Evolutionary conservation across 2,888 invertebrate genomes (phyloP).

Genomic region (Ornithoptera priamus): DNA sequence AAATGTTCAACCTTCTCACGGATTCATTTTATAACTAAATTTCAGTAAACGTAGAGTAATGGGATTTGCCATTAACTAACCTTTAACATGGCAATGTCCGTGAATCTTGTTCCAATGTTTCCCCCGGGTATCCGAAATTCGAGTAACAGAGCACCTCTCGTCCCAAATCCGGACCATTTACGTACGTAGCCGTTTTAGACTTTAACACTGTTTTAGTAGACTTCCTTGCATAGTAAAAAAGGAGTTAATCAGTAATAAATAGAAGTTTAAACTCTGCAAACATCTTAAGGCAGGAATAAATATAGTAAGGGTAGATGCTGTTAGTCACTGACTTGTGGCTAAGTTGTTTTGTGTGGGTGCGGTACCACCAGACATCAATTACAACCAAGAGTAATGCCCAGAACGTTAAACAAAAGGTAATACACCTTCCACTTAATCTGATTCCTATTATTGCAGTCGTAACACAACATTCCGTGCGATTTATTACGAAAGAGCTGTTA

Average conservation of each 20-base stretch:
- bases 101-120: conserved; percentile 30
- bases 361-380: conserved; percentile 54
- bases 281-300: conserved; percentile 20
- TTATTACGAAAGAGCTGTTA: conserved; percentile 74
- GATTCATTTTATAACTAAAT: background rate
- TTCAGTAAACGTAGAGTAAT: conserved; percentile 15
- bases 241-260: conserved; percentile 3
- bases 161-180: conserved; percentile 18
- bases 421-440: conserved; percentile 65
- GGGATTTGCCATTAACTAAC: conserved; percentile 30
- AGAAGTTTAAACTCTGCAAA: conserved; percentile 4
- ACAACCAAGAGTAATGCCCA: conserved; percentile 50
- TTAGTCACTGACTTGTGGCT: conserved; percentile 18
- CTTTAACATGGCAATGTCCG: conserved; percentile 23
- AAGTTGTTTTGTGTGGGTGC: conserved; percentile 37
- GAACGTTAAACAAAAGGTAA: conserved; percentile 62
- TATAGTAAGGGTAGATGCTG: conserved; percentile 2
- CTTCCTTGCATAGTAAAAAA: background rate
- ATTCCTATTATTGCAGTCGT: conserved; percentile 70
- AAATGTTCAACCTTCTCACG: too few species aligned
- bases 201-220: background rate
- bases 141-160: conserved; percentile 14
- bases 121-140: conserved; percentile 29
- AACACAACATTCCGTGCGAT: conserved; percentile 67
- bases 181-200: conserved; percentile 14